Base-by-base conservation (phyloP, 2,888 invertebrate species). In the Xanthorhoe spadicearia region DNA sequence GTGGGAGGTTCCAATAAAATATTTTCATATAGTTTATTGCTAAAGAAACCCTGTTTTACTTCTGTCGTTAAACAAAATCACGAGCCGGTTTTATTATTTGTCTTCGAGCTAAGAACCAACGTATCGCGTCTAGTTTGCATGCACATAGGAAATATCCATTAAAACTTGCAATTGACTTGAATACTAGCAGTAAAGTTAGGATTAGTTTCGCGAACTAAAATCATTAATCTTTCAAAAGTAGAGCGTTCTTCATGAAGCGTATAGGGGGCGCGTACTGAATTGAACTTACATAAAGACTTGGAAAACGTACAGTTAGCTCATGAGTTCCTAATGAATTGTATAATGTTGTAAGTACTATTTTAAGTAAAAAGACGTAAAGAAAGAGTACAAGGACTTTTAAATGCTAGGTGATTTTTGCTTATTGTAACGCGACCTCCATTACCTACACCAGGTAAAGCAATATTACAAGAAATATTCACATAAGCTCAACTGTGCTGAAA, bases 191-290 rank as follows among this genome's bases (percentile, higher is more conserved):
- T 76, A 68, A 82, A 87, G 83, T 89, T 88, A 72, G 78, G 80
- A 86, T 88, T 86, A 86, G 85, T 86, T 90, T 79, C 72, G 74
- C 74, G 80, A 81, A 83, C 82, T 82, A 83, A 84, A 59, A 87
- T 87, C 88, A 88, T 90, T 89, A 88, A 89, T 89, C 88, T 86
- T 85, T 82, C 76, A 81, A 77, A 81, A 74, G 72, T 72, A 68
- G 66, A 63, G 52, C 58, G 68, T 69, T 74, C 72, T 72, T 72
- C 70, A 59, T 23, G 19, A 32, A 61, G 60, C 61, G 56, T 68
- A 68, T 65, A 48, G 15, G 69, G 61, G 46, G 53, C 32, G 53
- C 46, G 55, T 38, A 59, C 54, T 35, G 53, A 53, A 19, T 58
- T n/a, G 13, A 65, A 43, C 18, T 54, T 49, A 53, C 58, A 48